Evolutionary conservation across 2,113 vertebrate genomes (phyloP).

Genomic region (Gymnocephalus cernua): DNA sequence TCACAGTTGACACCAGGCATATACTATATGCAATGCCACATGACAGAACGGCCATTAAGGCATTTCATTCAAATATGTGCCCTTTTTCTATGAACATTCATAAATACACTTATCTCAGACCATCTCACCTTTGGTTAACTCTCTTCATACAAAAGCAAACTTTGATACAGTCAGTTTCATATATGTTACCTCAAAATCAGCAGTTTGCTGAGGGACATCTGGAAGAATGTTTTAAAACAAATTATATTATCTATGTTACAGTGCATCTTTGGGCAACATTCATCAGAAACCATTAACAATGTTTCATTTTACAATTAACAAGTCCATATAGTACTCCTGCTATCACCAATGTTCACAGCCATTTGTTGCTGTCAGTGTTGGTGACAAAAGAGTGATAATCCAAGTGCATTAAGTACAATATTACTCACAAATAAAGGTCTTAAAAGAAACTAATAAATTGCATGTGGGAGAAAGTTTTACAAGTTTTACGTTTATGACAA

Average conservation of each 20-base stretch:
- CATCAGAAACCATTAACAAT: constrained; percentile 23
- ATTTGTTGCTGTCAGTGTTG: constrained; percentile 35
- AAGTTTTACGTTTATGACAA: constrained; percentile 24
- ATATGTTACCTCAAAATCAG: constrained; percentile 36
- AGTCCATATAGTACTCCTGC: constrained; percentile 30
- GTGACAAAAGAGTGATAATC: constrained; percentile 37
- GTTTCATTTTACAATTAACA: constrained; percentile 38
- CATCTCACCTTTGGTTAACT: constrained; percentile 43
- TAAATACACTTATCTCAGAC: constrained; percentile 61
- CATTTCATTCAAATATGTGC: constrained; percentile 21
- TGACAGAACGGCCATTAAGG: constrained; percentile 2
- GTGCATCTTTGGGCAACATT: constrained; percentile 53
- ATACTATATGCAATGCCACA: constrained; percentile 18
- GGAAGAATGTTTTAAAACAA: constrained; percentile 51
- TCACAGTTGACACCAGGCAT: constrained; percentile 39
- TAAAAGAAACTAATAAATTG: constrained; percentile 39
- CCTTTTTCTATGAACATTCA: constrained; percentile 41
- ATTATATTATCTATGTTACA: constrained; percentile 33
- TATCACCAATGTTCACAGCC: constrained; percentile 35
- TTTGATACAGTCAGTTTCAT: constrained; percentile 23
- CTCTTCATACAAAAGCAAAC: constrained; percentile 56
- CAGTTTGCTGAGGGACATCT: constrained; percentile 34
- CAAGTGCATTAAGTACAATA: constrained; percentile 68
- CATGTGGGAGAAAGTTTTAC: background rate
- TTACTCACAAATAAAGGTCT: constrained; percentile 65